Percentiles rank a stretch among this genome's conserved stretches.
These are phyloP conservation scores for Bombus affinis DNA, from an alignment of 1,140 invertebrate genomes.

Conservation along the genomic window DNA sequence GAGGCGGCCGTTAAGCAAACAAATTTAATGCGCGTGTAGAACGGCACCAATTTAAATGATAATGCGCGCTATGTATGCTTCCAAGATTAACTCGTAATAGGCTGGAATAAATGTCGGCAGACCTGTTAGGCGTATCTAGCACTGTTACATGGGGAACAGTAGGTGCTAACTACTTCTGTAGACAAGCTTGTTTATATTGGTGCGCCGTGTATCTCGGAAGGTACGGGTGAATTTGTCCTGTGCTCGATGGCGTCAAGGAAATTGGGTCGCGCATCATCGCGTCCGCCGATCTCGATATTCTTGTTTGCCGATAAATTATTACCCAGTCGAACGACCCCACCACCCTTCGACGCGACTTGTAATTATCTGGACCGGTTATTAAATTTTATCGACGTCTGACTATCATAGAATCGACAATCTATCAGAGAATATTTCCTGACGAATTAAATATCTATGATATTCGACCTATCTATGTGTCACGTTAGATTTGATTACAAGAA, in stretches of 20 bases:
- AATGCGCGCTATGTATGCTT: conserved; percentile 69
- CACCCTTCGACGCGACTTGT: not conserved
- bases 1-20: conserved; percentile 62
- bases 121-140: conserved; percentile 69
- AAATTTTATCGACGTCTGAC: conserved; percentile 48
- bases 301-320: conserved; percentile 50
- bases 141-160: conserved; percentile 60
- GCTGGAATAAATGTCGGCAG: conserved; percentile 67
- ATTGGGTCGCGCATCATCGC: conserved; percentile 49
- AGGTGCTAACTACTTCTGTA: conserved; percentile 70
- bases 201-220: conserved; percentile 18
- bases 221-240: conserved; percentile 46
- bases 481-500: too few species aligned
- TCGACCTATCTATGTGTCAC: too few species aligned
- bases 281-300: conserved; percentile 24
- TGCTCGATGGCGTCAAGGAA: conserved; percentile 50
- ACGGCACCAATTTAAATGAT: conserved; percentile 76
- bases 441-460: not conserved
- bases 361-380: conserved; percentile 59
- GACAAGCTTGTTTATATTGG: conserved; percentile 69
- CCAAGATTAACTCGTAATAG: conserved; percentile 71
- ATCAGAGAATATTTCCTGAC: not conserved
- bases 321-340: conserved; percentile 1
- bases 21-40: conserved; percentile 72
- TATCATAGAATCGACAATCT: conserved; percentile 27